Conservation (phyloP, 2,113 vertebrate species). For the Phylloscopus trochiloides region DNA sequence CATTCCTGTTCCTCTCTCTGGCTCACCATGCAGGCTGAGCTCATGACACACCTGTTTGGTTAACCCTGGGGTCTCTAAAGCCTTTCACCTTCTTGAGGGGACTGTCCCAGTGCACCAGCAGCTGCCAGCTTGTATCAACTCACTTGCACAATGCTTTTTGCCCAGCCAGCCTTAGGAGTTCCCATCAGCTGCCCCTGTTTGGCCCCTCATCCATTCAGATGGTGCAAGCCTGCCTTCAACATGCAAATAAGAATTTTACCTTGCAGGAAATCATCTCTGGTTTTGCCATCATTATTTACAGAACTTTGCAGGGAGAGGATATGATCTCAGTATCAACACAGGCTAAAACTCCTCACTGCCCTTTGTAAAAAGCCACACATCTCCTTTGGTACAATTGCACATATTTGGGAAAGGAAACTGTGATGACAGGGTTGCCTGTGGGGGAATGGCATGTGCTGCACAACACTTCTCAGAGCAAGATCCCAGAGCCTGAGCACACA, state of each 20-base stretch:
- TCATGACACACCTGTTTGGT: neutral
- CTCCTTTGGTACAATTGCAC: neutral
- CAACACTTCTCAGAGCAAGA: neutral
- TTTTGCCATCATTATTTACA: neutral
- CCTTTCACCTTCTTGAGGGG: neutral
- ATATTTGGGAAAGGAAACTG: neutral
- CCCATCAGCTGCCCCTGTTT: neutral
- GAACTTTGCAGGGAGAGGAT: neutral
- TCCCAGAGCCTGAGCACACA: neutral
- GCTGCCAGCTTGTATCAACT: neutral
- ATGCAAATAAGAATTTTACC: neutral
- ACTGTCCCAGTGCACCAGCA: neutral
- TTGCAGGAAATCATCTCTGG: neutral
- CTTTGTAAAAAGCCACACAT: neutral
- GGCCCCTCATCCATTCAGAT: neutral
- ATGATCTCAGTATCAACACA: neutral
- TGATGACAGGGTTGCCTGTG: neutral
- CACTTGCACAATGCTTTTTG: neutral
- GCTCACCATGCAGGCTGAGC: neutral
- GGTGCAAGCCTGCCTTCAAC: neutral
- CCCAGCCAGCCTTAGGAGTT: accelerated
- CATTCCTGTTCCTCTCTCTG: neutral
- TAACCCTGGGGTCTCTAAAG: neutral
- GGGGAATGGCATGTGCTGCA: neutral
- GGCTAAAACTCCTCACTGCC: neutral